Percentiles rank a stretch among this genome's conserved stretches.
These are phyloP conservation scores for Nemoura dubitans DNA, from an alignment of 2,888 invertebrate species.

Conservation along the genomic window DNA sequence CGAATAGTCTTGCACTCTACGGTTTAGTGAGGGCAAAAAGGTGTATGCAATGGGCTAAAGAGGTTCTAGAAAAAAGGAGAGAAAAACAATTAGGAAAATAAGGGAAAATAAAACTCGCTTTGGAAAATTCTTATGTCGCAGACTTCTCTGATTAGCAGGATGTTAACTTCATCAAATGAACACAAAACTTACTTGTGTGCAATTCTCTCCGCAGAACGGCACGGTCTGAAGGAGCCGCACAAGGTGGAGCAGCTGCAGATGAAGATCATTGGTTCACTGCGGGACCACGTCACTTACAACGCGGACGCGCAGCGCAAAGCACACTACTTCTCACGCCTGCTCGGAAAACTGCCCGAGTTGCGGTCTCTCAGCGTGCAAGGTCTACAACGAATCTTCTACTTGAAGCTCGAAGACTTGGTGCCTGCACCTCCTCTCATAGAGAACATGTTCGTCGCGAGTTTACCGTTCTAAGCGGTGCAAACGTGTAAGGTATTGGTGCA, in stretches of 20 bases:
- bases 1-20: no score
- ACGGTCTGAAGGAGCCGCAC: slow-evolving; percentile 90
- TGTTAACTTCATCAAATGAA: no score
- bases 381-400: slow-evolving; percentile 91
- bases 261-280: slow-evolving; percentile 94
- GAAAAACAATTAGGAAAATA: no score
- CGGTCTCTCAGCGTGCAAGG: slow-evolving; percentile 93
- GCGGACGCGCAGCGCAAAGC: slow-evolving; percentile 88
- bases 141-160: no score
- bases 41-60: no score
- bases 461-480: slow-evolving; percentile 78
- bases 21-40: no score
- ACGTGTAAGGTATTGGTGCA: not conserved
- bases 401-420: slow-evolving; percentile 91
- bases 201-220: slow-evolving; percentile 75
- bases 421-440: slow-evolving; percentile 93
- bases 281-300: slow-evolving; percentile 95
- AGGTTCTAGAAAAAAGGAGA: no score
- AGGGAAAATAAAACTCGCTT: no score
- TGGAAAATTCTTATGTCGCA: no score
- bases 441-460: slow-evolving; percentile 93
- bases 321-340: slow-evolving; percentile 91
- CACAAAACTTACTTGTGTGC: no score
- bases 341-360: slow-evolving; percentile 92
- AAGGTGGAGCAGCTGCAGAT: slow-evolving; percentile 95